Percentiles rank a stretch among this genome's conserved stretches.
Conservation (phyloP, 2,888 invertebrate genomes). For the Pachydiplax longipennis region DNA sequence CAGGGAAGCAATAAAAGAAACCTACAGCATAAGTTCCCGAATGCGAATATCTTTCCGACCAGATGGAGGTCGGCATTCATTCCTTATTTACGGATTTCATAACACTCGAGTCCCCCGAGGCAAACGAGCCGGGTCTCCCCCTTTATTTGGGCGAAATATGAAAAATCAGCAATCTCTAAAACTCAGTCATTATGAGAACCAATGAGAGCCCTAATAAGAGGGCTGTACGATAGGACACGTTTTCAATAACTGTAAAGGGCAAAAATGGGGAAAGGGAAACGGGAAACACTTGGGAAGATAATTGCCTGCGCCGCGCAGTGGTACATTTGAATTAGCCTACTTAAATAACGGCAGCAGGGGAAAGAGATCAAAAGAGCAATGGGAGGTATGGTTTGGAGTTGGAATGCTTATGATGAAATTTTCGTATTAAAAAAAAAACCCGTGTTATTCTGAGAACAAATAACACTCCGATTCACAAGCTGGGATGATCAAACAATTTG, state of each 20-base stretch:
- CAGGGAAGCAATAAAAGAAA: too few relatives aligned
- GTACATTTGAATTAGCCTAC: neutral
- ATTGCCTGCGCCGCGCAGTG: neutral
- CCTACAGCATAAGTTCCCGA: too few relatives aligned
- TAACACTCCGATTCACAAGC: neutral
- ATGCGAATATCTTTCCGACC: too few relatives aligned
- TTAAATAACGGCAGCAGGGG: neutral
- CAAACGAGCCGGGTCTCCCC: neutral
- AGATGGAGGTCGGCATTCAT: too few relatives aligned
- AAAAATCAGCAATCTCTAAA: neutral
- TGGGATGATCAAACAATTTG: too few relatives aligned
- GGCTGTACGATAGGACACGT: neutral
- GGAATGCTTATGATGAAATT: neutral
- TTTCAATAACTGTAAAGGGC: neutral
- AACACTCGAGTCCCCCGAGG: too few relatives aligned
- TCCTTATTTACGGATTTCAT: too few relatives aligned
- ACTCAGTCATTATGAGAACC: neutral
- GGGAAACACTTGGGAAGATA: neutral
- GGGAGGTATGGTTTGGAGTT: neutral
- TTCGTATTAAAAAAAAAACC: too few relatives aligned
- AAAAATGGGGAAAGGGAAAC: neutral
- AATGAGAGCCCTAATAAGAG: neutral
- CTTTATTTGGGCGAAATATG: neutral
- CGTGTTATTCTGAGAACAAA: too few relatives aligned
- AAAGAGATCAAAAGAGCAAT: neutral